Conservation (phyloP, 1,140 invertebrate species). For the Samia ricini region DNA sequence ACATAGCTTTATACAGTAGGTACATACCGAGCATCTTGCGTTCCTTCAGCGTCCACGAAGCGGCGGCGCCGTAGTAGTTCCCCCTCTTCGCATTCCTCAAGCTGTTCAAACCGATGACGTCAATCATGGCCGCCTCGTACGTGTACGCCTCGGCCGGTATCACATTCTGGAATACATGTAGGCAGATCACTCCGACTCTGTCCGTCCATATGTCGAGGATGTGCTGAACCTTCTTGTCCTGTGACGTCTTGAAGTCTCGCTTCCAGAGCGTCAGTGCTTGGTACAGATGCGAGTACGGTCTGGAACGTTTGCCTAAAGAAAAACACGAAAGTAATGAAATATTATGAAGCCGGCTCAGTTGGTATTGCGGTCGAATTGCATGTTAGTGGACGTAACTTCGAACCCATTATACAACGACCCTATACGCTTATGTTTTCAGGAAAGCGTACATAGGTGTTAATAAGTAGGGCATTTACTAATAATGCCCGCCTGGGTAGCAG, state of each 20-base stretch:
- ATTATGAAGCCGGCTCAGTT: too few relatives aligned
- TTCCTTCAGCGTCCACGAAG: conserved; percentile 85
- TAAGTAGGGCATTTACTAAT: too few relatives aligned
- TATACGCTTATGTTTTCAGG: too few relatives aligned
- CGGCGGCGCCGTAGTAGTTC: conserved; percentile 88
- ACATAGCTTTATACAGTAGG: conserved; percentile 90
- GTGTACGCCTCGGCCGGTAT: conserved; percentile 95
- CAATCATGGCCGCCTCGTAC: conserved; percentile 95
- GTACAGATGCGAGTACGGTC: conserved; percentile 94
- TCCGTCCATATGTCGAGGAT: conserved; percentile 94
- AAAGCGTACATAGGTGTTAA: too few relatives aligned
- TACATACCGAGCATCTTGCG: conserved; percentile 87
- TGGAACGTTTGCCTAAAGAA: conserved; percentile 83
- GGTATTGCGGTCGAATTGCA: too few relatives aligned
- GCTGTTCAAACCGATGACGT: conserved; percentile 87
- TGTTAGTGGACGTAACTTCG: too few relatives aligned
- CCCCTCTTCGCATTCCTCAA: conserved; percentile 91
- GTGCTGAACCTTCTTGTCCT: conserved; percentile 84
- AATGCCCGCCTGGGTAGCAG: too few relatives aligned
- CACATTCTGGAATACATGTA: conserved; percentile 95
- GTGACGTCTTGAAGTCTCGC: conserved; percentile 54
- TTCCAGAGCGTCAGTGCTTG: conserved; percentile 86
- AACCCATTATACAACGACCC: too few relatives aligned
- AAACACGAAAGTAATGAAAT: conserved; percentile 53
- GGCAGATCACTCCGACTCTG: conserved; percentile 90